Evolutionary conservation across 2,888 invertebrate species (phyloP).

Genomic region (Phyllotreta striolata): DNA sequence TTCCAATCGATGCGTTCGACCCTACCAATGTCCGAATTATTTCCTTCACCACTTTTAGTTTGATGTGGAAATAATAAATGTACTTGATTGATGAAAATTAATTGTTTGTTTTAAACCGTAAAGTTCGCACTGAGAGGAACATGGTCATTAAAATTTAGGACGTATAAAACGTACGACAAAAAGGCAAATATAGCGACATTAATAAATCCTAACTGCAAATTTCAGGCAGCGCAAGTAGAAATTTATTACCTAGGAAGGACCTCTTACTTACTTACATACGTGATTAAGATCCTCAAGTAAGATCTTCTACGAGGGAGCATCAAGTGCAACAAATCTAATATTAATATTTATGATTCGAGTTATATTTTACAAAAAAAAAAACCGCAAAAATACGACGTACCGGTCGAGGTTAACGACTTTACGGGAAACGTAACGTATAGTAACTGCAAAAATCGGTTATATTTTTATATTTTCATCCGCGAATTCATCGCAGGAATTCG

Average conservation of each 20-base stretch:
- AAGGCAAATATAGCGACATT: neutral
- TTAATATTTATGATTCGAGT: slow-evolving; percentile 27
- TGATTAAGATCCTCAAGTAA: slow-evolving; percentile 20
- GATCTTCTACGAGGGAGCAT: slow-evolving; percentile 14
- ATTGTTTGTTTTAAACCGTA: too few relatives aligned
- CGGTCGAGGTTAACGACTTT: slow-evolving; percentile 4
- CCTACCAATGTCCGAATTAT: neutral
- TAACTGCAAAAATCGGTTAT: too few relatives aligned
- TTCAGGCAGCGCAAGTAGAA: slow-evolving; percentile 7
- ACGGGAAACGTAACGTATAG: neutral
- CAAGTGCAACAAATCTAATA: slow-evolving; percentile 25
- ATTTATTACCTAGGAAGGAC: slow-evolving; percentile 24
- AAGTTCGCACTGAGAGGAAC: too few relatives aligned
- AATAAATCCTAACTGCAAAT: neutral
- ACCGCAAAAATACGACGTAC: slow-evolving; percentile 4
- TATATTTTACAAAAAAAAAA: slow-evolving; percentile 6
- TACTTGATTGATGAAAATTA: too few relatives aligned
- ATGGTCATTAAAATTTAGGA: too few relatives aligned
- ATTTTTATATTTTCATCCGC: too few relatives aligned
- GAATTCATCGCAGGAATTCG: too few relatives aligned
- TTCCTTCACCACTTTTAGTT: too few relatives aligned
- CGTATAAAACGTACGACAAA: neutral
- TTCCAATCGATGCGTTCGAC: slow-evolving; percentile 5
- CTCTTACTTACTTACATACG: slow-evolving; percentile 5
- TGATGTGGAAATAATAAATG: too few relatives aligned